phyloP scores from a whole-genome alignment of 2,888 invertebrate species.

The Parnassius glacialis region DNA sequence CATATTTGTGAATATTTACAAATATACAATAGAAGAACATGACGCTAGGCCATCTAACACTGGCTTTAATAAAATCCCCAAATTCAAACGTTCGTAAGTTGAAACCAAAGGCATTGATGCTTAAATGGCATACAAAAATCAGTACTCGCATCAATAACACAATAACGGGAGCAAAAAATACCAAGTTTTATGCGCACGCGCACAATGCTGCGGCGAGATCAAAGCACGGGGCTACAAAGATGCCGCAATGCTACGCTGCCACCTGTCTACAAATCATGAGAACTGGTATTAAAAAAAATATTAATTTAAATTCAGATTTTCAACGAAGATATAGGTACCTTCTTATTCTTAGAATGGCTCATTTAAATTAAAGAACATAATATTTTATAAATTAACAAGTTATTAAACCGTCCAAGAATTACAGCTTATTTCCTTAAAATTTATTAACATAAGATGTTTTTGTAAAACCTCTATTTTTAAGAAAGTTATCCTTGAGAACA shows the following conservation, averaged over 20 bases:
- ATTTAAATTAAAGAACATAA: neutral
- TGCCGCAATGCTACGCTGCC: constrained; percentile 67
- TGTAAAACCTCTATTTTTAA: too few relatives aligned
- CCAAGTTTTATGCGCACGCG: constrained; percentile 56
- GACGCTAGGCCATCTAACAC: constrained; percentile 4
- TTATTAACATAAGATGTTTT: too few relatives aligned
- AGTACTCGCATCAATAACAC: constrained; percentile 52
- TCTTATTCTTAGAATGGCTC: neutral
- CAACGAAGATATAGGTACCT: constrained; percentile 1
- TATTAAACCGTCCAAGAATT: neutral
- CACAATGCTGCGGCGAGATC: constrained; percentile 70
- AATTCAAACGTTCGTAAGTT: constrained; percentile 28
- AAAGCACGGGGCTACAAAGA: constrained; percentile 58
- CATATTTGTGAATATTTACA: neutral
- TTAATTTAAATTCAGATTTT: constrained; percentile 27
- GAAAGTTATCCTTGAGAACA: too few relatives aligned
- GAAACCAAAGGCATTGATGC: constrained; percentile 45
- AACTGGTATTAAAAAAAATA: constrained; percentile 51
- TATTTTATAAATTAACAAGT: neutral
- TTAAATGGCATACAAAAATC: constrained; percentile 57
- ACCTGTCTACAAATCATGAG: constrained; percentile 77
- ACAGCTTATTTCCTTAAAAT: too few relatives aligned
- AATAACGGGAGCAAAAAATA: constrained; percentile 58
- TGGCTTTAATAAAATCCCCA: constrained; percentile 11
- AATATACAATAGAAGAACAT: constrained; percentile 5